Conservation (phyloP, 2,888 invertebrate genomes). For the Dicranocentrus wangi region DNA sequence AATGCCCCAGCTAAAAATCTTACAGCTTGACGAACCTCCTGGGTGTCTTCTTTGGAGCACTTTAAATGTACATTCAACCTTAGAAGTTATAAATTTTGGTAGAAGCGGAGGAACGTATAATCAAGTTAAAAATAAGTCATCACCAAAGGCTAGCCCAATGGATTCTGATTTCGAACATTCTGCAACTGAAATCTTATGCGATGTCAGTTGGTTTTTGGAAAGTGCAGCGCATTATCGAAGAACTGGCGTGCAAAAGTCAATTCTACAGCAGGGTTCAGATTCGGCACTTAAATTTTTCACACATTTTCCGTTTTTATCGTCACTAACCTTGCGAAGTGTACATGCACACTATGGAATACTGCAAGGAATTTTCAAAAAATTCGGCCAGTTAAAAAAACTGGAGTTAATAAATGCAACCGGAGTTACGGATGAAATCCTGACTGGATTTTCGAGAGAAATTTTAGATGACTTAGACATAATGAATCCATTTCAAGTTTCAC, state of each 20-base stretch:
- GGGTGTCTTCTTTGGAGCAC: slow-evolving; percentile 58
- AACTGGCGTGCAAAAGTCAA: slow-evolving; percentile 54
- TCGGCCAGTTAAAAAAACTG: slow-evolving; percentile 53
- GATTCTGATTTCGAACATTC: slow-evolving; percentile 61
- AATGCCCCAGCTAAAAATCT: slow-evolving; percentile 49
- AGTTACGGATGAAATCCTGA: slow-evolving; percentile 61
- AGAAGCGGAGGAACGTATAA: slow-evolving; percentile 38
- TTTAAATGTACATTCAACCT: slow-evolving; percentile 50
- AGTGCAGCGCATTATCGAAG: slow-evolving; percentile 14
- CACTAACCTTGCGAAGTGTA: slow-evolving; percentile 51
- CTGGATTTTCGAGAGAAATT: slow-evolving; percentile 57
- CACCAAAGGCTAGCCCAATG: slow-evolving; percentile 37
- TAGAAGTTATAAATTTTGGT: slow-evolving; percentile 59
- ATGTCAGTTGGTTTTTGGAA: slow-evolving; percentile 63
- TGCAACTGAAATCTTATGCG: slow-evolving; percentile 59
- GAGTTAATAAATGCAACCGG: slow-evolving; percentile 55
- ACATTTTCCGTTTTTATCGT: slow-evolving; percentile 57
- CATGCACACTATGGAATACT: slow-evolving; percentile 65
- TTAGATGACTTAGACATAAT: slow-evolving; percentile 60
- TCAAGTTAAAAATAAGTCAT: slow-evolving; percentile 55
- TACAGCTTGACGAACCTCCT: slow-evolving; percentile 61
- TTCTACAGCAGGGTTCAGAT: slow-evolving; percentile 60
- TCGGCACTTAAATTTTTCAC: slow-evolving; percentile 56
- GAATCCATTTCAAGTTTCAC: slow-evolving; percentile 55
- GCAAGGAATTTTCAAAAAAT: slow-evolving; percentile 61